Conservation (phyloP, 2,113 vertebrate species). For the Gadus chalcogrammus region DNA sequence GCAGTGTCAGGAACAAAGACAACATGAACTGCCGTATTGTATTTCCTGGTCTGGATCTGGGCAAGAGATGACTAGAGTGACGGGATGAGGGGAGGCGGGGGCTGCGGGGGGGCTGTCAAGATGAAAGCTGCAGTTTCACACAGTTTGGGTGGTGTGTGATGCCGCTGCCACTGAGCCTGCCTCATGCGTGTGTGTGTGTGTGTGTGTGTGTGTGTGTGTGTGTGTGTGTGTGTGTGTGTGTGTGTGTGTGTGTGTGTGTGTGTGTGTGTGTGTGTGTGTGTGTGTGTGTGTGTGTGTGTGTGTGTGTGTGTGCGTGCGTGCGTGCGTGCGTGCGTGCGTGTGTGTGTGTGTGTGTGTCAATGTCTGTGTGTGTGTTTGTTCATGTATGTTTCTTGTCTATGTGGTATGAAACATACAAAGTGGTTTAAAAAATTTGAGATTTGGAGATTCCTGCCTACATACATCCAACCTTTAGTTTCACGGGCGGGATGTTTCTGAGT, state of each 20-base stretch:
- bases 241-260: background rate
- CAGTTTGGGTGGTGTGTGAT: background rate
- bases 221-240: background rate
- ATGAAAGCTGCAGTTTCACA: background rate
- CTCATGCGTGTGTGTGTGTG: background rate
- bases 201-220: slow-evolving; percentile 1
- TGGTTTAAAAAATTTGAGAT: too few species aligned
- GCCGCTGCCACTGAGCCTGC: background rate
- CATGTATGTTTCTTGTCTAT: background rate
- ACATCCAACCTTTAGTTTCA: too few species aligned
- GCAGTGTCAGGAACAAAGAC: background rate
- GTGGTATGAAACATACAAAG: too few species aligned
- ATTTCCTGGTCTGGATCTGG: background rate
- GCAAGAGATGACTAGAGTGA: too few species aligned
- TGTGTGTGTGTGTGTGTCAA: background rate
- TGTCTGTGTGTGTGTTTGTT: background rate
- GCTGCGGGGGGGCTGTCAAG: background rate
- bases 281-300: background rate
- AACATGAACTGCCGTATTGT: background rate
- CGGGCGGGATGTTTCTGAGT: too few species aligned
- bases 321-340: background rate
- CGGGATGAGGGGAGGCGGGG: too few species aligned
- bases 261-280: background rate
- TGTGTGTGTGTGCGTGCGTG: background rate
- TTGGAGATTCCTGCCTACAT: too few species aligned